Evolutionary conservation across 2,797 vertebrate genomes (phyloP), one percentile per base, ranked within the genome.

Genomic region (Tauraco hartlaubi): DNA sequence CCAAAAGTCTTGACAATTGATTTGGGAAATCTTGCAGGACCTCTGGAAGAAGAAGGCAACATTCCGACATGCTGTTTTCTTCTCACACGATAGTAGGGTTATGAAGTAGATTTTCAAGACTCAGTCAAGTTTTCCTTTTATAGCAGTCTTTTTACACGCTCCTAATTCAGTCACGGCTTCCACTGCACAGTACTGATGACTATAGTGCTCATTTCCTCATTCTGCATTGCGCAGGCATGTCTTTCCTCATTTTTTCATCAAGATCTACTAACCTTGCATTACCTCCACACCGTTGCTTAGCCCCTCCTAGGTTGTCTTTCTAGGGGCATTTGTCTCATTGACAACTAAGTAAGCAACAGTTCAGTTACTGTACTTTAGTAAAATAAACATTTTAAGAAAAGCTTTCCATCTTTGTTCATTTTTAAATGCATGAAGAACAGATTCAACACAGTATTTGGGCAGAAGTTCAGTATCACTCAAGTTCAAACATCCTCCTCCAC

Each of bases 101-200:
- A 82, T 29, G 74, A 90, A 92, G 83, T 26, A 87, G 46, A 43
- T 90, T 95, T 83, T 85, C 48, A 85, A 79, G 83, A 87, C 14
- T 43, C 72, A 85, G 74, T 52, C 78, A 90, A 90, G 64, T 76
- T n/a, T 87, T 90, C 85, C 61, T 88, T 94, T 95, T 67, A 93
- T 51, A 95, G 83, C 49, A 87, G 56, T 46, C 88, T 93, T 86
- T 92, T 93, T 91, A 87, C 64, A 95, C 17, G 59, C 71, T 92
- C 49, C 59, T 73, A 84, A 67, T 86, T 79, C 90, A 95, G 89
- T 79, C 92, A 88, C 46, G 78, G 71, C 83, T 94, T 93, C 71
- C 88, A 96, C 56, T 71, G 74, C 35, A 37, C 69, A n/a, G 28
- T 76, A 86, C 80, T 68, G 71, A 92, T 87, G 85, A 92, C 74